Conservation (phyloP, 2,888 invertebrate species). For the Zygothrica quintamaculata region DNA sequence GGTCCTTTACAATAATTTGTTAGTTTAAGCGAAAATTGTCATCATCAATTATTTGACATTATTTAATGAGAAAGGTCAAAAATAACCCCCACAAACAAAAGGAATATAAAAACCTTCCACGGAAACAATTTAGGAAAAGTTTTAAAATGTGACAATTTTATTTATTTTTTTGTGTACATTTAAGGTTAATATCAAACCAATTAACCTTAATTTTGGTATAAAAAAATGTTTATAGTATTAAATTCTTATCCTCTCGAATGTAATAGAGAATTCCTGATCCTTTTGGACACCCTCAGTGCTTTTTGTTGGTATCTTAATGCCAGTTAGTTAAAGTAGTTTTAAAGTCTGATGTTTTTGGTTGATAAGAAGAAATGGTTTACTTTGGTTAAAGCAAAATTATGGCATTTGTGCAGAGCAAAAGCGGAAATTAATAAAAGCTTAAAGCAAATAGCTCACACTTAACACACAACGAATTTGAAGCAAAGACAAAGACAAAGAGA, state of each 20-base stretch:
- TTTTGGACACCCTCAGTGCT: no score
- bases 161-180: no score
- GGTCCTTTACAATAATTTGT: conserved; percentile 3
- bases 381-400: conserved; percentile 27
- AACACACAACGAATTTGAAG: no score
- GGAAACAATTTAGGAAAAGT: no score
- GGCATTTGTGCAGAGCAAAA: conserved; percentile 34
- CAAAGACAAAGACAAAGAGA: conserved; percentile 19
- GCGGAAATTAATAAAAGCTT: conserved; percentile 40
- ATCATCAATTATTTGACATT: not conserved
- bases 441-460: conserved; percentile 10
- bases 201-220: no score
- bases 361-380: conserved; percentile 17
- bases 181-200: no score
- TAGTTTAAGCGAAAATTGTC: not conserved
- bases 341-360: conserved; percentile 15
- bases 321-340: not conserved
- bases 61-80: not conserved
- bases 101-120: no score
- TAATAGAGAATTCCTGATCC: no score
- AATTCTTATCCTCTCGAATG: no score
- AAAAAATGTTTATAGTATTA: no score
- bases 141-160: no score
- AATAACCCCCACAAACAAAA: conserved; percentile 9
- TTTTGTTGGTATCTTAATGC: no score